phyloP scores from a whole-genome alignment of 1,140 invertebrate species.

The Papilio helenus region DNA sequence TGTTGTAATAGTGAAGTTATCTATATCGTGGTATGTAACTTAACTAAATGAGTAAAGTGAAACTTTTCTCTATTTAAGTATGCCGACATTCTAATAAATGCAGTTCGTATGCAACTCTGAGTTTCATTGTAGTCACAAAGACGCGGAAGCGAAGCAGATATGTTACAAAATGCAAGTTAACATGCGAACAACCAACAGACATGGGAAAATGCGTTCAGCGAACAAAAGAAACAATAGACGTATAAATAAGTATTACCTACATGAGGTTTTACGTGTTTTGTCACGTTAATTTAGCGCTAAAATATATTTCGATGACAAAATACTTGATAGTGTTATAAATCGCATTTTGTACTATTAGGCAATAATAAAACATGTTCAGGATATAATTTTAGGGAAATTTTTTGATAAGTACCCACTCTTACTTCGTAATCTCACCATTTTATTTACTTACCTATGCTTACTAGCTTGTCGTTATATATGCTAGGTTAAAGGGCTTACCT shows the following conservation, averaged over 20 bases:
- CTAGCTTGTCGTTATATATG: not conserved
- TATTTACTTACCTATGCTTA: too few relatives aligned
- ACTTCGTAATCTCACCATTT: too few relatives aligned
- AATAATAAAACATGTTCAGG: not conserved
- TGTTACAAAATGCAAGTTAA: constrained; percentile 26
- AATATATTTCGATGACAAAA: not conserved
- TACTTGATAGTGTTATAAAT: not conserved
- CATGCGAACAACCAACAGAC: constrained; percentile 10
- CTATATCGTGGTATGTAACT: not conserved
- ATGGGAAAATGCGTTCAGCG: constrained; percentile 19
- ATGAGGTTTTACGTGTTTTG: constrained; percentile 10
- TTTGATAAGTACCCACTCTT: too few relatives aligned
- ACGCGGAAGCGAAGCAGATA: constrained; percentile 30
- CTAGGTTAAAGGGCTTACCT: constrained; percentile 71
- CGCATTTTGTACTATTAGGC: not conserved
- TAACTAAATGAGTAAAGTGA: not conserved
- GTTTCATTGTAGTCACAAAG: constrained; percentile 25
- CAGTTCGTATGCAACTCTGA: constrained; percentile 2
- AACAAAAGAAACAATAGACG: constrained; percentile 16
- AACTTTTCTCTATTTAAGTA: not conserved
- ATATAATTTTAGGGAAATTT: too few relatives aligned
- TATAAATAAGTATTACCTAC: not conserved
- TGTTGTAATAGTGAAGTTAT: too few relatives aligned
- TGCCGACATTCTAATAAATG: not conserved
- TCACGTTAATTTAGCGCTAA: not conserved